Evolutionary conservation across 2,113 vertebrate genomes (phyloP).

Genomic region (Platysternon megacephalum): DNA sequence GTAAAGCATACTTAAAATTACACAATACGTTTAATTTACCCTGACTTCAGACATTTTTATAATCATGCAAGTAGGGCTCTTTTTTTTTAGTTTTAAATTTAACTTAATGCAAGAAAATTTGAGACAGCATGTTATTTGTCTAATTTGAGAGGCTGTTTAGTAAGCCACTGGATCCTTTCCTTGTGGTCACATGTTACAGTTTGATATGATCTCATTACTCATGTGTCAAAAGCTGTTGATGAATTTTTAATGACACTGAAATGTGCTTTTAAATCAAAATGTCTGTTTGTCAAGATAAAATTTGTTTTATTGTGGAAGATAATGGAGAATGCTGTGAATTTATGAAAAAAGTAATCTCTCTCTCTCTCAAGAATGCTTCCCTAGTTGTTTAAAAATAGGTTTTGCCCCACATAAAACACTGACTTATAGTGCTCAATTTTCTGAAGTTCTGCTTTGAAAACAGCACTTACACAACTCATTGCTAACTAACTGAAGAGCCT

Average conservation of each 20-base stretch:
- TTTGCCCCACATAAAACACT: not conserved
- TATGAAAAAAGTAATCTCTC: not conserved
- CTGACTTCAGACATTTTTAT: not conserved
- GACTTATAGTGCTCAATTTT: rapidly evolving
- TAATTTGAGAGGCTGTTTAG: not conserved
- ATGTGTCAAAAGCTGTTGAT: not conserved
- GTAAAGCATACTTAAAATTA: not conserved
- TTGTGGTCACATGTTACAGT: not conserved
- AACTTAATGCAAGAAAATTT: not conserved
- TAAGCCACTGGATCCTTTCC: not conserved
- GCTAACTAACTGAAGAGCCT: not conserved
- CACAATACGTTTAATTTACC: not conserved
- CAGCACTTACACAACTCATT: rapidly evolving
- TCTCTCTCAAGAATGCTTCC: rapidly evolving
- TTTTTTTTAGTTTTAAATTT: not conserved
- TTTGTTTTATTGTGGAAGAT: not conserved
- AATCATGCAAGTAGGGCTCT: not conserved
- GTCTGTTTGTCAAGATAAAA: not conserved
- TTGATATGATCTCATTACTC: not conserved
- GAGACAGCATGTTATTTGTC: not conserved
- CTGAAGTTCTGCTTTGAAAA: not conserved
- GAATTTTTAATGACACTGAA: not conserved
- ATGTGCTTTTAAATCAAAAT: conserved; percentile 38
- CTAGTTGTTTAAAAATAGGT: not conserved
- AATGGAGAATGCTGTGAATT: not conserved